phyloP scores from a whole-genome alignment of 1,140 invertebrate species.

The Triops cancriformis region DNA sequence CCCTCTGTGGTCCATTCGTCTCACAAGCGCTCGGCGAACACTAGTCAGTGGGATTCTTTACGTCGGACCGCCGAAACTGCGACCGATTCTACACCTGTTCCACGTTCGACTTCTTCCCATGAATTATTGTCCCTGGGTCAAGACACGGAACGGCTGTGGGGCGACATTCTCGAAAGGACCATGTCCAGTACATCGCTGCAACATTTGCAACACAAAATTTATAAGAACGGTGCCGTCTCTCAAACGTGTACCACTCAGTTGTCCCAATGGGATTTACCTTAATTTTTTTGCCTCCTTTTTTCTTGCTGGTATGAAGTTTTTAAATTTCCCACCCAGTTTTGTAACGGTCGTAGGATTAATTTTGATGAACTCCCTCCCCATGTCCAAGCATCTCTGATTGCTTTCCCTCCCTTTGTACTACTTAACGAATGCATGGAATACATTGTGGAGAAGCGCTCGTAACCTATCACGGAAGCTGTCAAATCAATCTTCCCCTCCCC shows the following conservation, averaged over 20 bases:
- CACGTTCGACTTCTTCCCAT: neutral
- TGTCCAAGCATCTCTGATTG: neutral
- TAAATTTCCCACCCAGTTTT: neutral
- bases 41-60: neutral
- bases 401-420: neutral
- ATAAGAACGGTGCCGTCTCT: neutral
- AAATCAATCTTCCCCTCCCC: neutral
- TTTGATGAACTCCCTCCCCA: neutral
- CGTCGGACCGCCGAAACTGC: neutral
- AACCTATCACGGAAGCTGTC: neutral
- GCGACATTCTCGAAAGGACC: constrained; percentile 25
- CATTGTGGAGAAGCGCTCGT: neutral
- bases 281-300: neutral
- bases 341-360: neutral
- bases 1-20: neutral
- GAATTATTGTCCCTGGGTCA: neutral
- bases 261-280: constrained; percentile 13
- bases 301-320: neutral
- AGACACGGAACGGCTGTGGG: constrained; percentile 22
- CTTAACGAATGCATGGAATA: neutral
- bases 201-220: constrained; percentile 19
- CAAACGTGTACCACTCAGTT: neutral
- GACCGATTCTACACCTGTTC: neutral
- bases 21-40: neutral
- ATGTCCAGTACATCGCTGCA: constrained; percentile 26